Evolutionary conservation across 2,888 invertebrate species (phyloP).

Genomic region (Liposcelis brunnea): DNA sequence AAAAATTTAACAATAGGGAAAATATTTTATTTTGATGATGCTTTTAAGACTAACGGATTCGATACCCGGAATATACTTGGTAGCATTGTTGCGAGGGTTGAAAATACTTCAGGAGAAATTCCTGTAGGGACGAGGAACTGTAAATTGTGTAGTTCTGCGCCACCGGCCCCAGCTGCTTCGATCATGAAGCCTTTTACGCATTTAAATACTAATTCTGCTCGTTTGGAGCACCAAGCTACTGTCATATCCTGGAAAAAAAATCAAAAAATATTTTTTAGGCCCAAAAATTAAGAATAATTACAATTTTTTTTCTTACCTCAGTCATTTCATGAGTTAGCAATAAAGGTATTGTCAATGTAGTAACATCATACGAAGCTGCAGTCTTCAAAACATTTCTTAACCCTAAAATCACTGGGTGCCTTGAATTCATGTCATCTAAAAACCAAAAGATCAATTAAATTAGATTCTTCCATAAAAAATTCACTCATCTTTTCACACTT

Average conservation of each 20-base stretch:
- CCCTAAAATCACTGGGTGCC: constrained; percentile 89
- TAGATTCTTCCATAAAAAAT: not conserved
- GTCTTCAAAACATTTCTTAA: constrained; percentile 86
- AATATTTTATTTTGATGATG: constrained; percentile 19
- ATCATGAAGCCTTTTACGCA: constrained; percentile 99
- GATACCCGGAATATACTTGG: constrained; percentile 86
- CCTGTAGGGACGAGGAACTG: constrained; percentile 72
- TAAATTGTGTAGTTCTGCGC: constrained; percentile 72
- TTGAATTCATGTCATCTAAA: constrained; percentile 77
- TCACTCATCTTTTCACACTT: constrained; percentile 13
- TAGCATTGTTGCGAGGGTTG: constrained; percentile 67
- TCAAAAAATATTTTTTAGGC: not conserved
- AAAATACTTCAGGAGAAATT: constrained; percentile 67
- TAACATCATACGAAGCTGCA: constrained; percentile 88
- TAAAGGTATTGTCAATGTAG: constrained; percentile 82
- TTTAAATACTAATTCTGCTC: constrained; percentile 94
- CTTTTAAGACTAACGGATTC: constrained; percentile 72
- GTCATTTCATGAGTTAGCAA: constrained; percentile 84
- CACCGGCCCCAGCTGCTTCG: constrained; percentile 89
- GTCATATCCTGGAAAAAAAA: constrained; percentile 63
- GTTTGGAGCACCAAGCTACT: constrained; percentile 84
- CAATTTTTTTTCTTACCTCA: constrained; percentile 42
- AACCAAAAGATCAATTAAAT: constrained; percentile 17
- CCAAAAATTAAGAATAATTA: not conserved
- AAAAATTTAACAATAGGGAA: constrained; percentile 10